Conservation (phyloP, 2,797 vertebrate genomes). For the Cirrhinus molitorella region DNA sequence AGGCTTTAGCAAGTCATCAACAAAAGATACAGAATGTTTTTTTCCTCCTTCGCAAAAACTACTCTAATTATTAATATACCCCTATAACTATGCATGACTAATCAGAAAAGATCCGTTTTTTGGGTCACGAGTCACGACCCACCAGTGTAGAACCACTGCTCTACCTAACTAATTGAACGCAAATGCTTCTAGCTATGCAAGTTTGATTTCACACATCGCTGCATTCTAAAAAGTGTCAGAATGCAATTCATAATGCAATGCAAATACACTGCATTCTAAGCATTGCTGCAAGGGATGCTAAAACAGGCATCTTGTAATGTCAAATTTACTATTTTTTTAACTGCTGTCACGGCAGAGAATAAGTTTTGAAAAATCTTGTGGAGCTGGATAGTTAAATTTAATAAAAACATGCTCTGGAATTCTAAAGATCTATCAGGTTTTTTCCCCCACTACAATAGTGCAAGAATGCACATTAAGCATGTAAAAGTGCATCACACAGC, state of each 20-base stretch:
- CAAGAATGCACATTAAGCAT: background rate
- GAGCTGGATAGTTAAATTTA: background rate
- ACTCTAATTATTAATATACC: no score
- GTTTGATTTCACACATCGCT: constrained; percentile 15
- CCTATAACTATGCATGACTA: background rate
- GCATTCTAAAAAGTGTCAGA: background rate
- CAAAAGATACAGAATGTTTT: no score
- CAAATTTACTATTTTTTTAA: background rate
- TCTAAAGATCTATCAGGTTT: background rate
- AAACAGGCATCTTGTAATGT: background rate
- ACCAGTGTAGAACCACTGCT: constrained; percentile 3
- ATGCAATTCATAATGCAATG: background rate
- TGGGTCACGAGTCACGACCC: background rate
- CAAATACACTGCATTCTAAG: background rate
- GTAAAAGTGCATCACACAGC: background rate
- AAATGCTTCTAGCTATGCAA: background rate
- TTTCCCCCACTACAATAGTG: background rate
- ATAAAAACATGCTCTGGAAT: background rate
- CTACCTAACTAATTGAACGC: background rate
- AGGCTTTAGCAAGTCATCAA: no score
- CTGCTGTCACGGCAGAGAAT: background rate
- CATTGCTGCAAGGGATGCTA: background rate
- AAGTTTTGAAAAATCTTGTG: background rate
- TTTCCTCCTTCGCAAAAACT: no score
- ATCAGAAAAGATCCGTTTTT: fast-evolving